Evolutionary conservation across 2,888 invertebrate species (phyloP), one percentile per base, ranked within the genome.

Genomic region (Meganola albula): DNA sequence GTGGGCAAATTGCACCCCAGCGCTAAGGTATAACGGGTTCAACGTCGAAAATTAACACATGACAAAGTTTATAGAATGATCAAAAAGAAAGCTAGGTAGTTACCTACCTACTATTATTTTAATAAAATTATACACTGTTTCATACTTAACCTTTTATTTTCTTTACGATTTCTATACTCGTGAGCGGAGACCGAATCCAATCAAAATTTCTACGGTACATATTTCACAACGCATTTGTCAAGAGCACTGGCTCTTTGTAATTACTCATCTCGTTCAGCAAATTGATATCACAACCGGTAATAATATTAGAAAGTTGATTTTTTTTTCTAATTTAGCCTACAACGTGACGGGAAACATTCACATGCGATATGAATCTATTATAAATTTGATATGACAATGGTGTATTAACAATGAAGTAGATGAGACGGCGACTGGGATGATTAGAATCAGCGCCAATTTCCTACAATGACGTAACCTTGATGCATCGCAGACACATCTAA

Each of bases 141-240:
- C 6, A 16, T 6, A 16, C 6, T 16, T 16, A 16, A 4, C 16
- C 6, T 5, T 6, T 6, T 16, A 16, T 16, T 6, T 20, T 5
- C 20, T 14, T 36, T 23, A 36, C 25, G 25, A 31, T 37, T 34
- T 42, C 23, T 40, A 50, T 35, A 45, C 55, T 47, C 42, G 29
- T 35, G 49, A 45, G 37, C 31, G 12, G 44, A 38, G 52, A 67
- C 68, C 73, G 72, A 53, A 63, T 59, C 77, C 62, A 77, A 80
- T 80, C 71, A 62, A 67, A n/a, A 76, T 79, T 69, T 70, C 52
- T 65, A 69, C 73, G 78, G 76, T 70, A 69, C 72, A 74, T 77
- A 79, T 71, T 73, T 77, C 69, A 74, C 71, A 70, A 71, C 63
- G 59, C 74, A 80, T 84, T 82, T 80, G 79, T 82, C 78, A 80